Conservation (phyloP, 92 coral and sea anemone species). For the Porites divaricata region DNA sequence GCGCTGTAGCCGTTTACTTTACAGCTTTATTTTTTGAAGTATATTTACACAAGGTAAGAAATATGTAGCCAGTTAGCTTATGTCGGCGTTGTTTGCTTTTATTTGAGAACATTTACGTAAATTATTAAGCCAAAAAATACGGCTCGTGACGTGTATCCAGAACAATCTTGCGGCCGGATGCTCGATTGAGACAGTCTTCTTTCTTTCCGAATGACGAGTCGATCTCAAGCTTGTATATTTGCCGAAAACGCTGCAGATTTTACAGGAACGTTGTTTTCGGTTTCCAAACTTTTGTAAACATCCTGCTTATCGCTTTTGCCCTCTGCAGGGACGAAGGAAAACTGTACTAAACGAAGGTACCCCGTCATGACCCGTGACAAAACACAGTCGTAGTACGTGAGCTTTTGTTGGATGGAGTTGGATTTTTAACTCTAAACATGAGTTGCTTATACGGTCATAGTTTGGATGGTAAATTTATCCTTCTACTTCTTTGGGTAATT, state of each 20-base stretch:
- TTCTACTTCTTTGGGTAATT: conserved; percentile 19
- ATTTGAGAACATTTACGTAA: background rate
- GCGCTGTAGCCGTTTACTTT: background rate
- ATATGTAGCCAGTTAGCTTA: background rate
- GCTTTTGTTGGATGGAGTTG: conserved; percentile 7
- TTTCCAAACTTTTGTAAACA: conserved; percentile 12
- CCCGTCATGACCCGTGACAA: background rate
- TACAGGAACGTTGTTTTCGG: background rate
- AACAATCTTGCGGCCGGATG: background rate
- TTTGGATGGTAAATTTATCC: background rate
- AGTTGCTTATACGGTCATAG: background rate
- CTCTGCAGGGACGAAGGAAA: conserved; percentile 1
- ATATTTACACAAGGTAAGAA: conserved; percentile 6
- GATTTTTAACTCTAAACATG: background rate
- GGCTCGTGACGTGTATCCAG: background rate
- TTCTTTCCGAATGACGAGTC: background rate
- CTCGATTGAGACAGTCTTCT: background rate
- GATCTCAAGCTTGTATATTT: background rate
- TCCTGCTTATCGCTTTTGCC: conserved; percentile 25
- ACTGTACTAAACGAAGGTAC: conserved; percentile 9
- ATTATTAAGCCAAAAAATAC: conserved; percentile 12
- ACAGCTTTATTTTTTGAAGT: background rate
- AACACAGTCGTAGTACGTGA: background rate
- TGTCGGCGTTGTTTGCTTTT: conserved; percentile 3
- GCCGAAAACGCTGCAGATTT: background rate